These are phyloP conservation scores for Mus spretus DNA, from an alignment of 2,797 vertebrate species.

Conservation along the genomic window DNA sequence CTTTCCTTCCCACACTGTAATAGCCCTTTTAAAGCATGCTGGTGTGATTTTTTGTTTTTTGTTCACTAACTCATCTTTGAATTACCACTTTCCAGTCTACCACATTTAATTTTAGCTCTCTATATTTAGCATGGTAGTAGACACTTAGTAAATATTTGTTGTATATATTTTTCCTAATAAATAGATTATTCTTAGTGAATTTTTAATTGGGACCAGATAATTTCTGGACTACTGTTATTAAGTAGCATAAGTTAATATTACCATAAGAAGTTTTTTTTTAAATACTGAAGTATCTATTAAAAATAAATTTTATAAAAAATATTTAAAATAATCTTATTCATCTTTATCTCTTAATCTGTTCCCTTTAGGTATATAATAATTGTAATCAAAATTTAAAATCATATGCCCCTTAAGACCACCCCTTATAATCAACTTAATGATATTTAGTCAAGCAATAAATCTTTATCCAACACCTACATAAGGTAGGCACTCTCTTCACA, in stretches of 20 bases:
- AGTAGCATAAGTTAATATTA: slow-evolving; percentile 35
- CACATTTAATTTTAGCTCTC: neutral
- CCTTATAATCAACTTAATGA: neutral
- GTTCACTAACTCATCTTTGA: slow-evolving; percentile 25
- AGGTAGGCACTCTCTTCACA: neutral
- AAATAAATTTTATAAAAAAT: slow-evolving; percentile 21
- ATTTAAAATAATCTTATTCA: slow-evolving; percentile 40
- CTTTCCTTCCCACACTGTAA: slow-evolving; percentile 49
- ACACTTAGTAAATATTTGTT: slow-evolving; percentile 47
- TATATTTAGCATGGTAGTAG: neutral
- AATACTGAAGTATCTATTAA: slow-evolving; percentile 33
- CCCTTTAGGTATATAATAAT: neutral
- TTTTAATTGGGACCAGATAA: neutral
- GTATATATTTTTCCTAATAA: neutral
- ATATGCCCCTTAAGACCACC: neutral
- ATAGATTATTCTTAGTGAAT: neutral
- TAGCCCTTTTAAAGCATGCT: slow-evolving; percentile 22
- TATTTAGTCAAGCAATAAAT: neutral
- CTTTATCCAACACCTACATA: neutral
- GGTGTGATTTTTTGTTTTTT: slow-evolving; percentile 30
- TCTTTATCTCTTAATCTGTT: neutral
- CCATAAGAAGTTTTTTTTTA: neutral
- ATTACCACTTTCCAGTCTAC: slow-evolving; percentile 18
- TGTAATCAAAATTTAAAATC: slow-evolving; percentile 42
- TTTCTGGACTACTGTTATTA: slow-evolving; percentile 19